Percentiles rank a stretch among this genome's conserved stretches.
Conservation (phyloP, 2,113 vertebrate genomes). For the Melospiza georgiana region DNA sequence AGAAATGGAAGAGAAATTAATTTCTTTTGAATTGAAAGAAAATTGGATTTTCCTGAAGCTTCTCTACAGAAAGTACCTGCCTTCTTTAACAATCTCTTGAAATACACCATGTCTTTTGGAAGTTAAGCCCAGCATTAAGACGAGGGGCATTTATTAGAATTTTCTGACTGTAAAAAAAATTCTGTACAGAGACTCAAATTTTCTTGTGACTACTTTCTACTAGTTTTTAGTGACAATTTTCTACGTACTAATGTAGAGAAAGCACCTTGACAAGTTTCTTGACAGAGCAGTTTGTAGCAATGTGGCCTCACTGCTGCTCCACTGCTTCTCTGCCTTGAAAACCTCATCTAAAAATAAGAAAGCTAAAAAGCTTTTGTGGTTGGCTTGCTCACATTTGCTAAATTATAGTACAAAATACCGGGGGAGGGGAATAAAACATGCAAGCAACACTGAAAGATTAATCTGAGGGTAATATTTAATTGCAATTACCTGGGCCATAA, state of each 20-base stretch:
- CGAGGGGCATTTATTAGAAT: not conserved
- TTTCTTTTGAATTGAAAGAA: not conserved
- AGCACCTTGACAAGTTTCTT: not conserved
- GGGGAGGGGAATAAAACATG: not conserved
- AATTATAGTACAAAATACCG: not conserved
- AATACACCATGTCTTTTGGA: not conserved
- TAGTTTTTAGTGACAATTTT: not conserved
- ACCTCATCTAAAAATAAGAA: not conserved
- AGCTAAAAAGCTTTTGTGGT: not conserved
- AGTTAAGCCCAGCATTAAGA: not conserved
- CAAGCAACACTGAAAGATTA: not conserved
- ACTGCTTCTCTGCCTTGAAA: not conserved
- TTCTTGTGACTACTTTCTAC: not conserved
- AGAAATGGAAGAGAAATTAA: not conserved
- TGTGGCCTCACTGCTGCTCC: not conserved
- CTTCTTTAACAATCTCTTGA: not conserved
- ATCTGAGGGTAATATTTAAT: not conserved
- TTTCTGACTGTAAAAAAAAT: not conserved
- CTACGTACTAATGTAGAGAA: not conserved
- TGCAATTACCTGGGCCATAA: not conserved
- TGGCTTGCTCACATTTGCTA: not conserved
- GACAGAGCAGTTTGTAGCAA: not conserved
- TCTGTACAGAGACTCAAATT: not conserved
- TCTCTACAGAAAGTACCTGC: not conserved
- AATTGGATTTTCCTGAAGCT: not conserved